phyloP scores from a whole-genome alignment of 2,888 invertebrate genomes.

The Listrodromus nycthemerus region DNA sequence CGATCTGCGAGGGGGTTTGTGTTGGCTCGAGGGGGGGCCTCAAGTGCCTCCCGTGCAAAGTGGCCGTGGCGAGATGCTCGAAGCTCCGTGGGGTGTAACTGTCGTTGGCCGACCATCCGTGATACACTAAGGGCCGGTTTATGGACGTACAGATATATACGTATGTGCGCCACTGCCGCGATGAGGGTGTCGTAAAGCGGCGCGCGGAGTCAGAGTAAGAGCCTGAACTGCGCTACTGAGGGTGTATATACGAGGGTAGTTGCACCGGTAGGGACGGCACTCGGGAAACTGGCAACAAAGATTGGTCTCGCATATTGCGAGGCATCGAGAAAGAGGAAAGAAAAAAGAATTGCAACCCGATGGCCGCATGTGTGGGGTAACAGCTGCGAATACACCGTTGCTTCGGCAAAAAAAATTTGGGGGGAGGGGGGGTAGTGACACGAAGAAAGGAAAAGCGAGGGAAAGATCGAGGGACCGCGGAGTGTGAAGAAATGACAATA shows the following conservation, averaged over 20 bases:
- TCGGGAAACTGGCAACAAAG: slow-evolving; percentile 46
- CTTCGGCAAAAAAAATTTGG: neutral
- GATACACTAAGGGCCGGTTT: slow-evolving; percentile 16
- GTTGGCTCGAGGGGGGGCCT: neutral
- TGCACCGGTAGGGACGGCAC: slow-evolving; percentile 26
- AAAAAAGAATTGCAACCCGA: slow-evolving; percentile 24
- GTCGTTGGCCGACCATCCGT: slow-evolving; percentile 35
- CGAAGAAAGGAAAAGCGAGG: slow-evolving; percentile 11
- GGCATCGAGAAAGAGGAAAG: slow-evolving; percentile 15
- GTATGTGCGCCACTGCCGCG: neutral
- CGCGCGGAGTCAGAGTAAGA: slow-evolving; percentile 42
- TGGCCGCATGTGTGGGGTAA: slow-evolving; percentile 19
- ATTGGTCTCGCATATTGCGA: slow-evolving; percentile 53
- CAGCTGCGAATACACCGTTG: slow-evolving; percentile 34
- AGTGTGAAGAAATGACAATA: neutral
- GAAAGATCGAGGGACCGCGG: slow-evolving; percentile 6
- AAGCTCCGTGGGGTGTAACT: slow-evolving; percentile 47
- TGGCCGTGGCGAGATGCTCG: slow-evolving; percentile 44
- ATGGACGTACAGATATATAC: slow-evolving; percentile 8
- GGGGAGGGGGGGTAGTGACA: neutral
- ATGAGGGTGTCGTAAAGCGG: slow-evolving; percentile 51
- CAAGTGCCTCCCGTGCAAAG: slow-evolving; percentile 44
- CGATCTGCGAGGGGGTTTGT: slow-evolving; percentile 10
- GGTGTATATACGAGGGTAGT: slow-evolving; percentile 46
- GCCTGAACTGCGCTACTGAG: slow-evolving; percentile 30